Conservation (phyloP, 2,113 vertebrate genomes). For the Sclerurus mexicanus region DNA sequence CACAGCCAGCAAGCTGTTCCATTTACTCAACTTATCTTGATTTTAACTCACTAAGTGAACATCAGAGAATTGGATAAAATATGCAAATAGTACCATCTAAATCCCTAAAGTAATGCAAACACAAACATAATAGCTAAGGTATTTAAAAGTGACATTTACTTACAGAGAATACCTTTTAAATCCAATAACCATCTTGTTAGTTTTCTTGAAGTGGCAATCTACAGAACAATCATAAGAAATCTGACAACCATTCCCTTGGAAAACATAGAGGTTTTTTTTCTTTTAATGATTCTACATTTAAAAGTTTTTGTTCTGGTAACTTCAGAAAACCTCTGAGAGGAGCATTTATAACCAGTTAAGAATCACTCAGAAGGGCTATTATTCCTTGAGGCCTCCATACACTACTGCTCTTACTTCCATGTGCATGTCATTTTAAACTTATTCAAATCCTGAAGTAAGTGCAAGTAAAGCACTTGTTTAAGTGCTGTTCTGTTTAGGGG, state of each 20-base stretch:
- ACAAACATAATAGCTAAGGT: slow-evolving; percentile 26
- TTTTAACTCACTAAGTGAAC: slow-evolving; percentile 31
- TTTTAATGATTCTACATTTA: neutral
- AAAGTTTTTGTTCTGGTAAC: neutral
- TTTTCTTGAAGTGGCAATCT: neutral
- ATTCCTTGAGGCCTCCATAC: neutral
- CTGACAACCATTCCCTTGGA: neutral
- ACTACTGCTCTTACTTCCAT: neutral
- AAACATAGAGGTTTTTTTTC: neutral
- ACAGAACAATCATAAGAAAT: neutral
- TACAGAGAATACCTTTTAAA: slow-evolving; percentile 15
- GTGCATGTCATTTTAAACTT: neutral
- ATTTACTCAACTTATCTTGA: slow-evolving; percentile 20
- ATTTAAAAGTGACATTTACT: slow-evolving; percentile 51
- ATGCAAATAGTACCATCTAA: slow-evolving; percentile 47
- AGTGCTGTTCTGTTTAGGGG: neutral
- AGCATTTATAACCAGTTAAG: neutral
- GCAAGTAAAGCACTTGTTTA: neutral
- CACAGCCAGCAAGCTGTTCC: slow-evolving; percentile 14
- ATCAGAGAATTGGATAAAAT: slow-evolving; percentile 32
- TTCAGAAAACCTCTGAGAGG: neutral
- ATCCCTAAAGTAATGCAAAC: slow-evolving; percentile 14
- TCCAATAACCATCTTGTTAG: slow-evolving; percentile 9
- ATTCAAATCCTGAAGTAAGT: neutral
- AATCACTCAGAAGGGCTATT: neutral